These are phyloP conservation scores for Lacanobia oleracea DNA, from an alignment of 2,888 invertebrate species.

Conservation along the genomic window DNA sequence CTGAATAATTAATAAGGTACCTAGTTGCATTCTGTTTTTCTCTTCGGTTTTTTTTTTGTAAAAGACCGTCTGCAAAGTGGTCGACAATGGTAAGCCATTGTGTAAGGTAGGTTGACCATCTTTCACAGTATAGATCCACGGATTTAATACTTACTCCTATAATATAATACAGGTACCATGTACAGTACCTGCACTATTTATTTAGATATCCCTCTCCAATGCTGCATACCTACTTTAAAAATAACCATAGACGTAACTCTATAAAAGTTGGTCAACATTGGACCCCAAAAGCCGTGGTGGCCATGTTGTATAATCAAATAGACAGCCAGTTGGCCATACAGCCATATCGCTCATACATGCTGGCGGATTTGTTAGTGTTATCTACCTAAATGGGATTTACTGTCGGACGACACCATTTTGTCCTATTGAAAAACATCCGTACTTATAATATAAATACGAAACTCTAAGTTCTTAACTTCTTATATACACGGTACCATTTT, in stretches of 20 bases:
- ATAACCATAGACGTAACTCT: background rate
- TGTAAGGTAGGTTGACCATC: background rate
- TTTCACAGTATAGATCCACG: background rate
- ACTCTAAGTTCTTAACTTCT: too few species aligned
- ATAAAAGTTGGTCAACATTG: background rate
- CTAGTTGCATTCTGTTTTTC: conserved; percentile 7
- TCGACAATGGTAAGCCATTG: background rate
- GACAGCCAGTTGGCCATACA: background rate
- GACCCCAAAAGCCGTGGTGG: background rate
- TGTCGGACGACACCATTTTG: too few species aligned
- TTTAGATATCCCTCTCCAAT: background rate
- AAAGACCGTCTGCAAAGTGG: background rate
- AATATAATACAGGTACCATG: background rate
- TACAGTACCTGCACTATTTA: background rate
- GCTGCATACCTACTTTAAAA: background rate
- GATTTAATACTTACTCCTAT: background rate
- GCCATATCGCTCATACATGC: too few species aligned
- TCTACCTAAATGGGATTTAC: background rate
- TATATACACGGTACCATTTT: too few species aligned
- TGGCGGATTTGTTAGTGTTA: background rate
- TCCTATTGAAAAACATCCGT: too few species aligned
- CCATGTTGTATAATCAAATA: background rate
- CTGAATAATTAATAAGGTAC: background rate
- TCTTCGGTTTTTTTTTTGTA: background rate
- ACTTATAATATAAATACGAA: too few species aligned